Conservation (phyloP, 2,113 vertebrate species). For the Egretta garzetta region DNA sequence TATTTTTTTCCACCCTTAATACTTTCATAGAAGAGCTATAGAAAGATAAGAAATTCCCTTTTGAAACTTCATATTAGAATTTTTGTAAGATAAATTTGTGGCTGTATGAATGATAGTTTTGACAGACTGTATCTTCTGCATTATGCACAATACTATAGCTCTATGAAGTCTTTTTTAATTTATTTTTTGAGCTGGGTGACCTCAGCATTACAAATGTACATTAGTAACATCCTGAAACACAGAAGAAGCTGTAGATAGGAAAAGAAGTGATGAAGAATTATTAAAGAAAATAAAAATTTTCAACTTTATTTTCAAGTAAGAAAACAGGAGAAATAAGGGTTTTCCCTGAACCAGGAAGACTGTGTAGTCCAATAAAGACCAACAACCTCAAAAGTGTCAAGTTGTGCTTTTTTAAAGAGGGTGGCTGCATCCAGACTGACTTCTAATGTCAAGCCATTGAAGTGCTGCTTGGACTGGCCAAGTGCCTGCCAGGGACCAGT, state of each 20-base stretch:
- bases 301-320: background rate
- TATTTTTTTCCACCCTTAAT: background rate
- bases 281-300: accelerated
- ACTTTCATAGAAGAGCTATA: background rate
- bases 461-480: background rate
- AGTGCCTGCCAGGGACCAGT: background rate
- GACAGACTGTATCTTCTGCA: background rate
- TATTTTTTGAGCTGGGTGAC: background rate
- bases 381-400: background rate
- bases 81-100: background rate
- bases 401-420: background rate
- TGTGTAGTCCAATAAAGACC: background rate
- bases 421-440: background rate
- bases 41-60: background rate
- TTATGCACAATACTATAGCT: background rate
- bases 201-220: background rate
- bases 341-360: background rate
- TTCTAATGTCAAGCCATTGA: background rate
- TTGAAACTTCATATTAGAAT: background rate
- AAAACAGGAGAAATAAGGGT: background rate
- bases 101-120: background rate
- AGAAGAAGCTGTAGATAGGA: background rate
- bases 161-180: background rate
- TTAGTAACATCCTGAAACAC: background rate
- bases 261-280: background rate